Evolutionary conservation across 2,888 invertebrate species (phyloP).

Genomic region (Dryobota labecula): DNA sequence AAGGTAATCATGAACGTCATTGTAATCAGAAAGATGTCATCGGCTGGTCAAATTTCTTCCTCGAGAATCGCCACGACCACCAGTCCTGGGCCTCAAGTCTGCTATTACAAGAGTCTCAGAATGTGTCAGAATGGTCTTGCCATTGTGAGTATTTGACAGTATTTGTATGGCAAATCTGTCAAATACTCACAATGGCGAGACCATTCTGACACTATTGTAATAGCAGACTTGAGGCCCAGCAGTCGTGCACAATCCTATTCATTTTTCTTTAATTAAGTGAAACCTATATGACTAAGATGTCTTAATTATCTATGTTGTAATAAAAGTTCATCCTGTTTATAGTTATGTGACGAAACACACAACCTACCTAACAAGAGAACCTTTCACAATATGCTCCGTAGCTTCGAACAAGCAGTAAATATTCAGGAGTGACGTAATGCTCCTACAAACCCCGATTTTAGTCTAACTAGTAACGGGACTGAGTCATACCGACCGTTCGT

Average conservation of each 20-base stretch:
- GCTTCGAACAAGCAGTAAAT: conserved; percentile 39
- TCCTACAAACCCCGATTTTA: conserved; percentile 29
- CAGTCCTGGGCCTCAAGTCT: no score
- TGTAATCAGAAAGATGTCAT: neutral
- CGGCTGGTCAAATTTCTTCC: neutral
- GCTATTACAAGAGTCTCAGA: no score
- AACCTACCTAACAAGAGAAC: neutral
- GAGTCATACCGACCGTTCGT: conserved; percentile 53
- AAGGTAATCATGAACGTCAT: neutral
- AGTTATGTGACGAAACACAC: neutral
- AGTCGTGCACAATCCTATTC: neutral
- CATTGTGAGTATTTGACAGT: no score
- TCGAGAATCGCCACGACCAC: neutral
- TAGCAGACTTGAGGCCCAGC: no score
- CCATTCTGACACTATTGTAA: no score
- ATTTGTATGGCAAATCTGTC: no score
- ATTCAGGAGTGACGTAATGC: conserved; percentile 48
- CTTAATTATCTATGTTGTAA: no score
- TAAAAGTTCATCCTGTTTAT: neutral
- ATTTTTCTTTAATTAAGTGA: neutral
- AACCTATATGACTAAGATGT: neutral
- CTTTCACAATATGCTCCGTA: conserved; percentile 37
- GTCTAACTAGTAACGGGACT: conserved; percentile 43
- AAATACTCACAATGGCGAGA: no score
- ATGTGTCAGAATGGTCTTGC: no score